A percentile compares a stretch with the other conserved stretches of the same genome.
Conservation (phyloP, 2,113 vertebrate species). For the Odontesthes bonariensis region DNA sequence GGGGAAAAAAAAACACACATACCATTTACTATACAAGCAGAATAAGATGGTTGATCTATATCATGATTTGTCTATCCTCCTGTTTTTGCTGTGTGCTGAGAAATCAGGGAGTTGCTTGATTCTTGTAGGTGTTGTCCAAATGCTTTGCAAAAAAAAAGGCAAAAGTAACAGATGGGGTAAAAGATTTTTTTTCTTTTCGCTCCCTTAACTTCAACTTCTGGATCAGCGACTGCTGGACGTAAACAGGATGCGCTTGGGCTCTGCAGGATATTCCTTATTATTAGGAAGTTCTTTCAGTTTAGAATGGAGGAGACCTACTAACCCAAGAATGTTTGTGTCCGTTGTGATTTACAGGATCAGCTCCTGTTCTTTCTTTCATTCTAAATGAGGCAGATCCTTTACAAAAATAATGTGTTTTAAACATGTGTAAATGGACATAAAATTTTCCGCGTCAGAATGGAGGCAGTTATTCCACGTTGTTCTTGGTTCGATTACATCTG, state of each 20-base stretch:
- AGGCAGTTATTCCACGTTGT: too few species aligned
- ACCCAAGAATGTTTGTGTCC: too few species aligned
- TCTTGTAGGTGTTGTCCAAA: neutral
- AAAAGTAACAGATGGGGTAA: neutral
- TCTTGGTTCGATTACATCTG: too few species aligned
- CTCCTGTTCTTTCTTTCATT: conserved; percentile 3
- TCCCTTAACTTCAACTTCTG: neutral
- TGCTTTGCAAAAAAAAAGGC: neutral
- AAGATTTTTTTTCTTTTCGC: neutral
- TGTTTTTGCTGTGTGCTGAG: neutral
- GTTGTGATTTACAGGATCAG: neutral
- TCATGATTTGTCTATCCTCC: neutral
- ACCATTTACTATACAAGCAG: neutral
- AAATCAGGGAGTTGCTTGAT: neutral
- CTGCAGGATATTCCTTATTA: too few species aligned
- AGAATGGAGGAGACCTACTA: too few species aligned
- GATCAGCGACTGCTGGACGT: too few species aligned
- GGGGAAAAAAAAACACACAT: neutral
- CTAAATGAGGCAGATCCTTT: too few species aligned
- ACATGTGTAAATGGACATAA: too few species aligned
- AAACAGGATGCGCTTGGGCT: too few species aligned
- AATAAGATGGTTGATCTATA: neutral
- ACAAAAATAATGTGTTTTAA: too few species aligned
- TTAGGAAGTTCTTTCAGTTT: too few species aligned
- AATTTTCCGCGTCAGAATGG: too few species aligned